Conservation (phyloP, 2,888 invertebrate species). For the Pharmacophagus antenor region DNA sequence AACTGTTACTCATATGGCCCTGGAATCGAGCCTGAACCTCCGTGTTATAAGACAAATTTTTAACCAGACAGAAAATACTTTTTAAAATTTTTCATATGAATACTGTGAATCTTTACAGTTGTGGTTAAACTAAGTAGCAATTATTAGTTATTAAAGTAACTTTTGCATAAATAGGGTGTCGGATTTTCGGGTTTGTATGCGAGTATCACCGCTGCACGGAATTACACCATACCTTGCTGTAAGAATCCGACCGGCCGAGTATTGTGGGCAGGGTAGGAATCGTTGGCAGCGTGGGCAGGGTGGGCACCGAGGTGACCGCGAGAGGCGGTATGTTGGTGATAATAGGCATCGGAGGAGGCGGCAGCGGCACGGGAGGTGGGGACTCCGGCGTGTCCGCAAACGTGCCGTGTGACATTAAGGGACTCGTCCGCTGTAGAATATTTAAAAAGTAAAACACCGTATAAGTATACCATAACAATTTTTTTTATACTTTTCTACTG, state of each 20-base stretch:
- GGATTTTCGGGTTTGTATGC: no score
- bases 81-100: no score
- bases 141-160: no score
- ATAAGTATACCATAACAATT: neutral
- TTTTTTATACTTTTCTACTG: no score
- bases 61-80: no score
- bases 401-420: slow-evolving; percentile 38
- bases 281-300: slow-evolving; percentile 17
- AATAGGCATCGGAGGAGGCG: slow-evolving; percentile 35
- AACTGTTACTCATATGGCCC: no score
- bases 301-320: slow-evolving; percentile 27
- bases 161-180: no score
- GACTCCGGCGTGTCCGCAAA: slow-evolving; percentile 72
- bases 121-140: no score
- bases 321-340: slow-evolving; percentile 31
- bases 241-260: slow-evolving; percentile 4
- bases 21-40: no score
- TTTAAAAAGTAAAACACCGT: neutral
- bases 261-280: slow-evolving; percentile 18
- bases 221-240: slow-evolving; percentile 23
- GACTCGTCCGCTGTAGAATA: slow-evolving; percentile 19
- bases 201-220: no score
- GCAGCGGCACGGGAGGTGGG: slow-evolving; percentile 57
- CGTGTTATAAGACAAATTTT: no score
- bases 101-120: no score